Evolutionary conservation across 2,113 vertebrate species (phyloP).

Genomic region (Poeciliopsis retropinna): DNA sequence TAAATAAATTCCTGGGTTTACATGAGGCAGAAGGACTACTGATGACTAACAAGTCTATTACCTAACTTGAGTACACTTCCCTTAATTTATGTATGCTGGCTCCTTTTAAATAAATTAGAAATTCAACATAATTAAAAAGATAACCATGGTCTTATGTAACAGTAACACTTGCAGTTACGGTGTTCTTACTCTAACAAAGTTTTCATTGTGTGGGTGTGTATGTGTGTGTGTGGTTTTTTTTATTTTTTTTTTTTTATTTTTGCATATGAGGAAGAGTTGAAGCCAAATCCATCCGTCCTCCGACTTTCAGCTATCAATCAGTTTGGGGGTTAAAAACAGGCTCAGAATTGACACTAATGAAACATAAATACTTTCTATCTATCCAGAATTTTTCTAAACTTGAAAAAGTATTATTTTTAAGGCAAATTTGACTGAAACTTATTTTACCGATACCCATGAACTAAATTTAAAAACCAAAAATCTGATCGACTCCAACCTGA

Average conservation of each 20-base stretch:
- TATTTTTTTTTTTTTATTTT: not conserved
- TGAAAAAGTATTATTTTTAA: not conserved
- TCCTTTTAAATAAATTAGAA: not conserved
- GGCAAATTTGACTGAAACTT: not conserved
- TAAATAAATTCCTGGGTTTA: too few relatives aligned
- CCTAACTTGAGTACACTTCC: too few relatives aligned
- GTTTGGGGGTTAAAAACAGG: not conserved
- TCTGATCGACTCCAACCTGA: not conserved
- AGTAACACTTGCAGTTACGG: too few relatives aligned
- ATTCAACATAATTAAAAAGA: not conserved
- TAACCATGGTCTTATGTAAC: not conserved
- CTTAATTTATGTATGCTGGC: not conserved
- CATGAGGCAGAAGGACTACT: too few relatives aligned
- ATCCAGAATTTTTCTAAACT: not conserved
- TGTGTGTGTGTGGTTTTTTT: too few relatives aligned
- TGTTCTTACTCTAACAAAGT: too few relatives aligned
- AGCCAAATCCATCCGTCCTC: not conserved
- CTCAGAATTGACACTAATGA: not conserved
- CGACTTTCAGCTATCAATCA: not conserved
- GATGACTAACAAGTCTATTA: too few relatives aligned
- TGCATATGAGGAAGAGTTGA: not conserved
- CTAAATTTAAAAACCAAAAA: not conserved
- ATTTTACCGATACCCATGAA: not conserved
- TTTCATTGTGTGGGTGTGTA: too few relatives aligned
- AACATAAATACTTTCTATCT: not conserved